Percentiles rank a stretch among this genome's conserved stretches.
phyloP scores from a whole-genome alignment of 2,113 vertebrate species.

The Sorex fumeus region DNA sequence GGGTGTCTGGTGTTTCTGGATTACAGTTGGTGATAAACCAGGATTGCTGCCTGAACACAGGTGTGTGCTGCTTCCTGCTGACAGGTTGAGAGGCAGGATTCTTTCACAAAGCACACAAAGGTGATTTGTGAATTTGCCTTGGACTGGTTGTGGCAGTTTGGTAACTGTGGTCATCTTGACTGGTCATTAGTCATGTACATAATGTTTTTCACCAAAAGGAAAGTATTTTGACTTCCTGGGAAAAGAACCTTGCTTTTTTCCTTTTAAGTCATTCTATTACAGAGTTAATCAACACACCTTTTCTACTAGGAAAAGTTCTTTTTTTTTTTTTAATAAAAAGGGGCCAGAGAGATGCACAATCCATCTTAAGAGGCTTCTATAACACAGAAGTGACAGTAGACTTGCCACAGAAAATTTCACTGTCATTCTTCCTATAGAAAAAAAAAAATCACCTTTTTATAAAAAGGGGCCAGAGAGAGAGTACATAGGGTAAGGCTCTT shows the following conservation, averaged over 20 bases:
- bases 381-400: too few species aligned
- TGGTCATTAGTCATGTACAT: constrained; percentile 74
- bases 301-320: constrained; percentile 27
- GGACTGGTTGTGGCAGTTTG: background rate
- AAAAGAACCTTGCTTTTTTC: constrained; percentile 71
- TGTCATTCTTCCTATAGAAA: background rate
- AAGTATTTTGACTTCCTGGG: constrained; percentile 74
- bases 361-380: too few species aligned
- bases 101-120: constrained; percentile 70
- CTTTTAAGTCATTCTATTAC: constrained; percentile 48
- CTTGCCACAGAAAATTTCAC: too few species aligned
- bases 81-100: background rate
- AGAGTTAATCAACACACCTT: constrained; percentile 32
- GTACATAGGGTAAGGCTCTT: too few species aligned
- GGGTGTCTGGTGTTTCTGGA: constrained; percentile 56
- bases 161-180: constrained; percentile 37
- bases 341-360: too few species aligned
- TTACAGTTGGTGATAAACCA: constrained; percentile 65
- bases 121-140: constrained; percentile 28
- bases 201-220: constrained; percentile 30
- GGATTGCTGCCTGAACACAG: constrained; percentile 59
- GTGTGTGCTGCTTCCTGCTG: constrained; percentile 32
- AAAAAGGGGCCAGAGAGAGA: background rate
- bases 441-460: background rate
- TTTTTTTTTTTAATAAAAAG: constrained; percentile 6